Conservation (phyloP, 1,140 invertebrate genomes). For the Lepidurus packardi region DNA sequence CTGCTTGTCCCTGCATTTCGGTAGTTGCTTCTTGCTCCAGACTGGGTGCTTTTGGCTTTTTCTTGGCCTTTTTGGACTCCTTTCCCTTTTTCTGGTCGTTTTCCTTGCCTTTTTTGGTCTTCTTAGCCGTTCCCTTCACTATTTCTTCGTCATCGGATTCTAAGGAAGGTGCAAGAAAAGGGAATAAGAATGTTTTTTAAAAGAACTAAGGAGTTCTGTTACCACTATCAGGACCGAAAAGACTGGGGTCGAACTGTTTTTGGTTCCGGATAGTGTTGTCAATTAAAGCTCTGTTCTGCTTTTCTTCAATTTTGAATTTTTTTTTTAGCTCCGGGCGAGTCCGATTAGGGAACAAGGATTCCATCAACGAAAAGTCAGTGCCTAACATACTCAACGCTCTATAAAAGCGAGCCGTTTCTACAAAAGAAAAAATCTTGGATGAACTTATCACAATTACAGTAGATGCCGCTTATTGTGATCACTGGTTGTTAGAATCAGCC, state of each 20-base stretch:
- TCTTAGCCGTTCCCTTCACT: background rate
- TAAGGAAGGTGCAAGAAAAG: background rate
- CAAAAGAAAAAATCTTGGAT: constrained; percentile 36
- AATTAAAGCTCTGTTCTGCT: constrained; percentile 50
- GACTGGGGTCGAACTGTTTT: constrained; percentile 47
- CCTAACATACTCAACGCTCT: constrained; percentile 77
- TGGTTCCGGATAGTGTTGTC: constrained; percentile 52
- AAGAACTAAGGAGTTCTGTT: background rate
- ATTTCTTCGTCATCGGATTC: background rate
- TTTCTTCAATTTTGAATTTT: constrained; percentile 65
- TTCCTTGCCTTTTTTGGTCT: background rate
- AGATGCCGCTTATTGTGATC: too few relatives aligned
- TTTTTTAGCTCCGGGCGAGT: constrained; percentile 72
- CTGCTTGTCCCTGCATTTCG: background rate
- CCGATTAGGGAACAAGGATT: constrained; percentile 69
- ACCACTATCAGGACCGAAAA: constrained; percentile 25
- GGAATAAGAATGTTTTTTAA: background rate
- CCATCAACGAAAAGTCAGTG: constrained; percentile 84
- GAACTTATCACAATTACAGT: constrained; percentile 10
- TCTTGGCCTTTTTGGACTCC: background rate
- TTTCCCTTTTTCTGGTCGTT: background rate
- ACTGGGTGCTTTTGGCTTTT: background rate
- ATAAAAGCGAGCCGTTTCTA: constrained; percentile 79
- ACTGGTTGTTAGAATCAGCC: too few relatives aligned
- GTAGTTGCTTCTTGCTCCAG: too few relatives aligned